Conservation (phyloP, 2,797 vertebrate genomes). For the Salmo trutta region DNA sequence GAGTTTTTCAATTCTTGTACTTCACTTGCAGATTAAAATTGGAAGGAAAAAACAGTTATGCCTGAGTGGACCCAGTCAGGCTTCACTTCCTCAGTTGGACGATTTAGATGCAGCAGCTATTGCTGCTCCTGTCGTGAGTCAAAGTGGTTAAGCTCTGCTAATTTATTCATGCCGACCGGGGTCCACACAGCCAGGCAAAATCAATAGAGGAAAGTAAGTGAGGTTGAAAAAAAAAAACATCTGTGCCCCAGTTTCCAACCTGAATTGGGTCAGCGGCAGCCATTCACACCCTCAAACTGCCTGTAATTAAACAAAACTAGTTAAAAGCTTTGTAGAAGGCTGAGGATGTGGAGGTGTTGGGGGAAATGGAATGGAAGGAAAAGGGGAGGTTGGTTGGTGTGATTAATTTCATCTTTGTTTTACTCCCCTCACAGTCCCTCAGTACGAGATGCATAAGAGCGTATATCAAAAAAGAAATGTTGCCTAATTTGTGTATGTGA, state of each 20-base stretch:
- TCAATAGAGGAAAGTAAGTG: slow-evolving; percentile 66
- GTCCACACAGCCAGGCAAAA: slow-evolving; percentile 58
- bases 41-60: slow-evolving; percentile 29
- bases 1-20: slow-evolving; percentile 38
- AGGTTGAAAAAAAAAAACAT: slow-evolving; percentile 33
- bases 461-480: slow-evolving; percentile 52
- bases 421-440: slow-evolving; percentile 55
- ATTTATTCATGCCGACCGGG: slow-evolving; percentile 52
- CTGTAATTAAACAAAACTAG: slow-evolving; percentile 74
- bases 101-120: slow-evolving; percentile 31
- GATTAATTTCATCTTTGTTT: slow-evolving; percentile 72
- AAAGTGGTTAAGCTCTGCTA: slow-evolving; percentile 39
- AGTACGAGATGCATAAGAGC: background rate
- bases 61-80: slow-evolving; percentile 5
- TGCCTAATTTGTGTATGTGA: slow-evolving; percentile 62
- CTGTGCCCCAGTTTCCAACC: slow-evolving; percentile 68
- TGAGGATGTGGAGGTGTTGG: slow-evolving; percentile 42
- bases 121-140: background rate
- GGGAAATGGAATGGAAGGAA: background rate
- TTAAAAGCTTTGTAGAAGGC: slow-evolving; percentile 56
- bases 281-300: slow-evolving; percentile 62
- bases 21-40: slow-evolving; percentile 48
- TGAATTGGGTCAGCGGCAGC: slow-evolving; percentile 74
- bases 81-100: slow-evolving; percentile 17
- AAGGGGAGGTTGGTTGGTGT: slow-evolving; percentile 28